Base-by-base conservation (phyloP, 2,797 vertebrate species). In the Nothura maculosa region DNA sequence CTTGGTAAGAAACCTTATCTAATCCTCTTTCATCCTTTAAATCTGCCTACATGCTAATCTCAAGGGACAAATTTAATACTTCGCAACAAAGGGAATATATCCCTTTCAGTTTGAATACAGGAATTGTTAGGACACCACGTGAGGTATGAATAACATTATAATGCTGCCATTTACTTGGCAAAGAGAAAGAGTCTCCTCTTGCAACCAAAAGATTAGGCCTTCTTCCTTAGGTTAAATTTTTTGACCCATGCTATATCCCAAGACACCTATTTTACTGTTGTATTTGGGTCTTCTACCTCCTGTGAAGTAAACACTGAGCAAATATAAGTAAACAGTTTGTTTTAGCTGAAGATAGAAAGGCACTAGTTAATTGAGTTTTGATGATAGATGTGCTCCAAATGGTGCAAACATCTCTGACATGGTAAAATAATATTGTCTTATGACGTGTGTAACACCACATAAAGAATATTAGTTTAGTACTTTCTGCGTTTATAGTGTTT, bases 271-370 rank as follows among this genome's bases (percentile, higher is more conserved):
- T 97, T 98, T 97, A 96, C 96, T 92, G 92, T 94, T 97, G 94
- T 98, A 98, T 98, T 98, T 98, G 97, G 94, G 97, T 97, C 96
- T 96, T 97, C 96, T 96, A 96, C 97, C 97, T 97, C 97, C 96
- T 97, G 88, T 91, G 98, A 98, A 98, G 96, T 98, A 98, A 99
- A 98, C 98, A 98, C 96, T 97, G 97, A 97, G 95, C 79, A 97
- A 98, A 97, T 97, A 97, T 97, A 97, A 98, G 97, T 98, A 98
- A 98, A 98, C 98, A 98, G 97, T 98, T 98, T 98, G 98, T 98
- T 98, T 98, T 98, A 98, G 96, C 90, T 97, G 98, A 97, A 97
- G 97, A 97, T 97, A 97, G 97, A 98, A 96, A 98, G 95, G 93
- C 97, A 96, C 69, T 91, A 92, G 97, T 97, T 99, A 98, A 99